Percentiles rank a stretch among this genome's conserved stretches.
These are phyloP conservation scores for Eubucco bourcierii DNA, from an alignment of 2,113 vertebrate species.

Conservation along the genomic window DNA sequence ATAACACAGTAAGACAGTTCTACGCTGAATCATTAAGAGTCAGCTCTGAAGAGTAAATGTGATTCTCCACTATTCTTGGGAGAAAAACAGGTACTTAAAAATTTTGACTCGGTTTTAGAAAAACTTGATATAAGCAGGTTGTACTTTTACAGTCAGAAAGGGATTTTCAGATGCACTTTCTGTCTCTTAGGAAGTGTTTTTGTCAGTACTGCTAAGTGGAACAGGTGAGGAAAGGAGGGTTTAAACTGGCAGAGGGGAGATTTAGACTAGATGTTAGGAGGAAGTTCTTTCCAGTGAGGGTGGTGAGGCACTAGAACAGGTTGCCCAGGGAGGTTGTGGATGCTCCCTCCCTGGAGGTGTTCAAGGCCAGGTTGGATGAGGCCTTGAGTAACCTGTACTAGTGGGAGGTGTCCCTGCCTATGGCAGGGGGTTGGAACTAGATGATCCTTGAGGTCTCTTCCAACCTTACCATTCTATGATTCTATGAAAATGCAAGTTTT, in stretches of 20 bases:
- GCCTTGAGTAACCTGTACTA: too few species aligned
- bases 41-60: background rate
- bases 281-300: too few species aligned
- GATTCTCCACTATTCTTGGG: background rate
- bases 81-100: conserved; percentile 39
- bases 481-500: conserved; percentile 21
- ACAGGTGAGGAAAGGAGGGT: background rate
- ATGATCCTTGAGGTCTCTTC: too few species aligned
- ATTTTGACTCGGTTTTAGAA: background rate
- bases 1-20: conserved; percentile 36
- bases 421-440: too few species aligned
- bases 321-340: too few species aligned
- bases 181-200: conserved; percentile 11
- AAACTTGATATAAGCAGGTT: background rate
- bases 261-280: too few species aligned
- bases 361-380: too few species aligned
- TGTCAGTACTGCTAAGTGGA: background rate
- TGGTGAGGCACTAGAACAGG: too few species aligned
- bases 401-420: too few species aligned
- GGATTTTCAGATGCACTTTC: background rate
- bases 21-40: conserved; percentile 12
- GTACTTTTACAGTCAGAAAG: background rate
- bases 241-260: too few species aligned
- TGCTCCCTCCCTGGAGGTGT: too few species aligned
- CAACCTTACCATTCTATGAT: too few species aligned